Percentiles rank a stretch among this genome's conserved stretches.
phyloP scores from a whole-genome alignment of 2,113 vertebrate genomes.

The Hippocampus guttulatus region DNA sequence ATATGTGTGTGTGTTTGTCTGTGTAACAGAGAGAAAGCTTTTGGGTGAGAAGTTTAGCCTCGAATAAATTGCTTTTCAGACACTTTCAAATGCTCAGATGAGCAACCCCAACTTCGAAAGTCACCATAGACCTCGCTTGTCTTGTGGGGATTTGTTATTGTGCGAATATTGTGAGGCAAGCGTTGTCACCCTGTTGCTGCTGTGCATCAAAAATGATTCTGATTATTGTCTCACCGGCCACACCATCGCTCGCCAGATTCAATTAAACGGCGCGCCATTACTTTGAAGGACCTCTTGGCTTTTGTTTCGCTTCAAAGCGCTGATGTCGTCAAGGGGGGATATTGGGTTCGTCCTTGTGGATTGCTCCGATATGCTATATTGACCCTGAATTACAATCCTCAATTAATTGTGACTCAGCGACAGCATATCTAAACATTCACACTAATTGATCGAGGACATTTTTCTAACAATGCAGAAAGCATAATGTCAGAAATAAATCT shows the following conservation, averaged over 20 bases:
- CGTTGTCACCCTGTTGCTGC: neutral
- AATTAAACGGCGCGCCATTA: neutral
- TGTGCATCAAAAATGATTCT: neutral
- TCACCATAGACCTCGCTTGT: neutral
- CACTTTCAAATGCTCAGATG: constrained; percentile 14
- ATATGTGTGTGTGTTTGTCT: neutral
- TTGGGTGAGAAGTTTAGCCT: constrained; percentile 13
- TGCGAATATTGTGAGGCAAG: neutral
- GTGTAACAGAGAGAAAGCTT: neutral
- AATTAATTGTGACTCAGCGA: neutral
- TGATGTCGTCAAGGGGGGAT: neutral
- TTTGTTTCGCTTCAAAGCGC: neutral
- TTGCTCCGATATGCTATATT: neutral
- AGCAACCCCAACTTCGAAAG: constrained; percentile 7
- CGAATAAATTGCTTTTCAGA: constrained; percentile 26
- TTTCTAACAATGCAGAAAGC: neutral
- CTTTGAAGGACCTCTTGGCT: neutral
- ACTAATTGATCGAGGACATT: neutral
- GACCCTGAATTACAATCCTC: neutral
- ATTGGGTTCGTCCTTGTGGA: neutral
- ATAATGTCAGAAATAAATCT: neutral
- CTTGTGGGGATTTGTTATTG: neutral
- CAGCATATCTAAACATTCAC: neutral
- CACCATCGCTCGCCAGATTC: neutral
- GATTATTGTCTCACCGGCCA: neutral